A percentile compares a stretch with the other conserved stretches of the same genome.
These are phyloP conservation scores for Crotalus tigris DNA, from an alignment of 2,113 vertebrate species.

Conservation along the genomic window DNA sequence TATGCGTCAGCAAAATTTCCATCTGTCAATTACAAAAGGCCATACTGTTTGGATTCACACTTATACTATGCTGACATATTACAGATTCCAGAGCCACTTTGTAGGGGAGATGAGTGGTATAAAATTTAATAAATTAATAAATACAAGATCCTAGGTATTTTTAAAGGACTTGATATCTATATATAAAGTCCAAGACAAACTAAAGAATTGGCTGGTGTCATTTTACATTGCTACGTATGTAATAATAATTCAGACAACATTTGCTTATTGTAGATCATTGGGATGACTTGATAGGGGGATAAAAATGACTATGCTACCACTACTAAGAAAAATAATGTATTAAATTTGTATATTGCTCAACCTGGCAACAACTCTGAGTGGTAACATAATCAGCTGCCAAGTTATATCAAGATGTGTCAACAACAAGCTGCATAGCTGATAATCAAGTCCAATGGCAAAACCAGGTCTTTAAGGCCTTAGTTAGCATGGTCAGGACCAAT, in stretches of 20 bases:
- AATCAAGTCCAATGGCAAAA: not conserved
- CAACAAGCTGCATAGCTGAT: not conserved
- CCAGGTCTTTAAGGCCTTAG: not conserved
- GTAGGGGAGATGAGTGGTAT: not conserved
- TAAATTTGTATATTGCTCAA: not conserved
- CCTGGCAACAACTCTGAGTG: not conserved
- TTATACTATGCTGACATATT: not conserved
- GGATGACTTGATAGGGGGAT: not conserved
- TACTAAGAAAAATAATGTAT: not conserved
- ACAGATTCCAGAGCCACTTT: not conserved
- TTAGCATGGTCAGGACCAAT: not conserved
- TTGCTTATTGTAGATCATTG: not conserved
- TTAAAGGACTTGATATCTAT: not conserved
- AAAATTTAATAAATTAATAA: not conserved
- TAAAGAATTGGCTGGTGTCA: not conserved
- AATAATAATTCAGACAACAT: not conserved
- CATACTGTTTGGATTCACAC: not conserved
- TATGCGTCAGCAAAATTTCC: not conserved
- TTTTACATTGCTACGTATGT: no score
- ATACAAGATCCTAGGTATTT: not conserved
- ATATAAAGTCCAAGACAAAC: not conserved
- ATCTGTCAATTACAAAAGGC: not conserved
- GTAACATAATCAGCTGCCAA: not conserved
- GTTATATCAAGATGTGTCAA: not conserved
- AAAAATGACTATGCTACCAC: not conserved